Percentiles rank a stretch among this genome's conserved stretches.
phyloP scores from a whole-genome alignment of 1,140 invertebrate genomes.

The Anastrepha obliqua region DNA sequence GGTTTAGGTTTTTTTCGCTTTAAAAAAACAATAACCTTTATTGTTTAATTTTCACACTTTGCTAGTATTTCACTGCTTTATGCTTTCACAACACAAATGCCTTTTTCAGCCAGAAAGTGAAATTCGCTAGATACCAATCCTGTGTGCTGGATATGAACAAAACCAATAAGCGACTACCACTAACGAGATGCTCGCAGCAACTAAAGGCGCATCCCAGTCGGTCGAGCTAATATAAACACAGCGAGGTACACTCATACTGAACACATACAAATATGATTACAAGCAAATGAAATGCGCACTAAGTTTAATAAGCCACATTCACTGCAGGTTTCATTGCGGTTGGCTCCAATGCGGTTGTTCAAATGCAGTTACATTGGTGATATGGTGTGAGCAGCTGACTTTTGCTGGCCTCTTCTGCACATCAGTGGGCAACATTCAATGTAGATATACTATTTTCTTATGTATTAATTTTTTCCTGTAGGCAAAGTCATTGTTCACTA shows the following conservation, averaged over 20 bases:
- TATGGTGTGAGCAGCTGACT: background rate
- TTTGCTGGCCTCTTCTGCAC: background rate
- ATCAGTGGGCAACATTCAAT: background rate
- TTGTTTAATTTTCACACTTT: constrained; percentile 6
- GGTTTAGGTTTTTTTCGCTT: no score
- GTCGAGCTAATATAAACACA: background rate
- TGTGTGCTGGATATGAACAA: background rate
- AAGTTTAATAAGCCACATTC: background rate
- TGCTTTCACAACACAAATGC: background rate
- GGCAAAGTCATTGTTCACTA: background rate
- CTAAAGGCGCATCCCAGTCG: constrained; percentile 6
- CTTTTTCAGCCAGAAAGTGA: background rate
- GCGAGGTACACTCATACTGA: background rate
- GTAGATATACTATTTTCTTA: background rate
- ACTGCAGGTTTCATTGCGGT: background rate
- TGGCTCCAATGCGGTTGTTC: background rate
- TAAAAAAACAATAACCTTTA: background rate
- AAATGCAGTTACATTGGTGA: constrained; percentile 4
- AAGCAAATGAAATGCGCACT: background rate
- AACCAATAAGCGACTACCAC: background rate
- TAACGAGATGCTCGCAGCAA: background rate
- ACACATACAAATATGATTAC: background rate
- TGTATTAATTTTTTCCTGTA: background rate
- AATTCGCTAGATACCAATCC: background rate
- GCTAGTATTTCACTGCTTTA: background rate